Conservation (phyloP, 2,888 invertebrate genomes). For the Drosophila nigritarsus region DNA sequence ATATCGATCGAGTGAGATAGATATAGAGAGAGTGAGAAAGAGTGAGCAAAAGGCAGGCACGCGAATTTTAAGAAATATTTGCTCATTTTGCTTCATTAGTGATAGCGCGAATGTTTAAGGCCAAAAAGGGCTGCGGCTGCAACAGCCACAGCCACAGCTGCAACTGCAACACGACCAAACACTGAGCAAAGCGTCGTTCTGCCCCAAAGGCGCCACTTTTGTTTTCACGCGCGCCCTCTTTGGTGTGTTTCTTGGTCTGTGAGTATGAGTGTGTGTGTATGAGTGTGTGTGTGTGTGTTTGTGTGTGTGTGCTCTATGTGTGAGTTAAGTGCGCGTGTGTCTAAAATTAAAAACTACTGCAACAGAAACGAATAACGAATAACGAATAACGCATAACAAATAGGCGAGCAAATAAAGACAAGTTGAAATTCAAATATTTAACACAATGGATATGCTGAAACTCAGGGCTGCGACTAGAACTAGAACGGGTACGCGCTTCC, state of each 20-base stretch:
- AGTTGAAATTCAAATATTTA: conserved; percentile 54
- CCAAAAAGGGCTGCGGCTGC: conserved; percentile 49
- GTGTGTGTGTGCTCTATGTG: conserved; percentile 26
- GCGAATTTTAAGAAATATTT: conserved; percentile 71
- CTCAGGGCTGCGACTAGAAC: conserved; percentile 54
- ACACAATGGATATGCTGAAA: conserved; percentile 75
- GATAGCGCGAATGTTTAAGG: conserved; percentile 63
- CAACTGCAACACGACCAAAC: conserved; percentile 28
- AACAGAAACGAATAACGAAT: conserved; percentile 15
- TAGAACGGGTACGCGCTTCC: conserved; percentile 40
- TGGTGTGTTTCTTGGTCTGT: conserved; percentile 21
- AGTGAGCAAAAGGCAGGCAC: conserved; percentile 21
- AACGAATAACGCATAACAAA: conserved; percentile 20
- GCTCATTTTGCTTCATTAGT: conserved; percentile 77
- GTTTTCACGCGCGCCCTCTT: conserved; percentile 26
- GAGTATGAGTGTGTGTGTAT: conserved; percentile 9
- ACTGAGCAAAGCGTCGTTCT: conserved; percentile 20
- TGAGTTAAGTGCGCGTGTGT: conserved; percentile 43
- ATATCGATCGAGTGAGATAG: background rate
- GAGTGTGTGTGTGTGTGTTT: conserved; percentile 20
- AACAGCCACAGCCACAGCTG: conserved; percentile 36
- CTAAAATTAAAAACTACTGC: conserved; percentile 78
- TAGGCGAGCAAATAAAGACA: conserved; percentile 27
- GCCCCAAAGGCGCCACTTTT: conserved; percentile 25
- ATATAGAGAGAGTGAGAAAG: background rate